phyloP scores from a whole-genome alignment of 2,797 vertebrate genomes.

The Myripristis murdjan region DNA sequence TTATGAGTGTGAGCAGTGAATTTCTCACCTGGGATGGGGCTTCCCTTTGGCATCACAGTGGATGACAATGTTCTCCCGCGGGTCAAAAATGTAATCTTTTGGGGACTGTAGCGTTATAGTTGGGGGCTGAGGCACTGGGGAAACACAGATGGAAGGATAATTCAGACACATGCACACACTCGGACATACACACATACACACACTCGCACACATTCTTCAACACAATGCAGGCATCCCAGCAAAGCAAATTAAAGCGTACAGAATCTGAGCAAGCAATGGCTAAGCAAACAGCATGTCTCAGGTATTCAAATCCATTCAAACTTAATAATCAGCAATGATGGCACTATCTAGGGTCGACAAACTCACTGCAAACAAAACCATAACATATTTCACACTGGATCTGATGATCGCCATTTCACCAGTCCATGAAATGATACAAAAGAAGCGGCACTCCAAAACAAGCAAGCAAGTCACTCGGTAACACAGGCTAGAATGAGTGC shows the following conservation, averaged over 20 bases:
- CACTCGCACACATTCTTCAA: not conserved
- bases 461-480: conserved; percentile 31
- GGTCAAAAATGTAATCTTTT: conserved; percentile 98
- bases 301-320: conserved; percentile 20
- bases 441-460: conserved; percentile 49
- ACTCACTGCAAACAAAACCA: conserved; percentile 3
- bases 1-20: not conserved
- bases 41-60: conserved; percentile 98
- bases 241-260: not conserved
- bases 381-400: not conserved
- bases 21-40: conserved; percentile 91
- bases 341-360: conserved; percentile 22
- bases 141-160: conserved; percentile 32
- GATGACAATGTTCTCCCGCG: conserved; percentile 96
- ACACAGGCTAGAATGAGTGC: conserved; percentile 39
- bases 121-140: conserved; percentile 95
- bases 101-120: conserved; percentile 96
- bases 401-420: conserved; percentile 35
- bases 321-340: conserved; percentile 6
- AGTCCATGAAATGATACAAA: conserved; percentile 21
- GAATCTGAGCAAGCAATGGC: conserved; percentile 14
- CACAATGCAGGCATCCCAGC: not conserved
- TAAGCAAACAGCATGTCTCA: conserved; percentile 52
- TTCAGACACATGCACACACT: conserved; percentile 10
- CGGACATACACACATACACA: not conserved